phyloP scores from a whole-genome alignment of 2,113 vertebrate species.

The Notothenia rossii region DNA sequence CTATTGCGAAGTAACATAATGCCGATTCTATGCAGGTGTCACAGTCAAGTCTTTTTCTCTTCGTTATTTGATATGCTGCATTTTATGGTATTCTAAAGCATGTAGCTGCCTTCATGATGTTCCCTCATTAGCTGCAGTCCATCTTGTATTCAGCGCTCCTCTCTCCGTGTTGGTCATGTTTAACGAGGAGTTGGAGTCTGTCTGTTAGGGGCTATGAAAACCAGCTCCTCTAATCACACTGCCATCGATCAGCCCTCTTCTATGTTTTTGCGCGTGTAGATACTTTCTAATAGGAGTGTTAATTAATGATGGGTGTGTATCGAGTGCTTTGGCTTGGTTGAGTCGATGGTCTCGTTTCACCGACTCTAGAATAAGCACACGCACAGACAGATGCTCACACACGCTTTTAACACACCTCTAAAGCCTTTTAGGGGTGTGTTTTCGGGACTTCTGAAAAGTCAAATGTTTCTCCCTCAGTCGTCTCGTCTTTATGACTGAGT shows the following conservation, averaged over 20 bases:
- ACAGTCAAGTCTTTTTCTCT: not conserved
- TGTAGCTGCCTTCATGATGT: conserved; percentile 11
- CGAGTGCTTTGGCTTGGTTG: conserved; percentile 35
- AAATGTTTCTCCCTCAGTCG: conserved; percentile 1
- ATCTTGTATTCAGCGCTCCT: conserved; percentile 12
- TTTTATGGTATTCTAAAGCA: not conserved
- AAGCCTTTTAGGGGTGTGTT: conserved; percentile 3
- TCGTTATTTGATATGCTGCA: not conserved
- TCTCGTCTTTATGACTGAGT: conserved; percentile 8
- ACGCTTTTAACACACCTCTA: not conserved
- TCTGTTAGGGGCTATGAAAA: conserved; percentile 39
- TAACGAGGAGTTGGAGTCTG: conserved; percentile 39
- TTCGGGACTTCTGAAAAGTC: conserved; percentile 5
- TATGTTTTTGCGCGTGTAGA: conserved; percentile 46
- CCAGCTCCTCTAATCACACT: conserved; percentile 52
- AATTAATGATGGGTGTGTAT: conserved; percentile 69
- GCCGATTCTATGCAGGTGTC: not conserved
- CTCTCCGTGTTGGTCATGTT: conserved; percentile 25
- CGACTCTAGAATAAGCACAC: not conserved
- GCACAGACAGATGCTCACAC: not conserved
- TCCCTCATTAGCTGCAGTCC: conserved; percentile 22
- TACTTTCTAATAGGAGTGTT: conserved; percentile 63
- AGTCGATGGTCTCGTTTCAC: conserved; percentile 57
- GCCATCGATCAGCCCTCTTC: conserved; percentile 51
- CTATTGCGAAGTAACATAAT: not conserved